Conservation (phyloP, 2,113 vertebrate genomes). For the Platichthys stellatus region DNA sequence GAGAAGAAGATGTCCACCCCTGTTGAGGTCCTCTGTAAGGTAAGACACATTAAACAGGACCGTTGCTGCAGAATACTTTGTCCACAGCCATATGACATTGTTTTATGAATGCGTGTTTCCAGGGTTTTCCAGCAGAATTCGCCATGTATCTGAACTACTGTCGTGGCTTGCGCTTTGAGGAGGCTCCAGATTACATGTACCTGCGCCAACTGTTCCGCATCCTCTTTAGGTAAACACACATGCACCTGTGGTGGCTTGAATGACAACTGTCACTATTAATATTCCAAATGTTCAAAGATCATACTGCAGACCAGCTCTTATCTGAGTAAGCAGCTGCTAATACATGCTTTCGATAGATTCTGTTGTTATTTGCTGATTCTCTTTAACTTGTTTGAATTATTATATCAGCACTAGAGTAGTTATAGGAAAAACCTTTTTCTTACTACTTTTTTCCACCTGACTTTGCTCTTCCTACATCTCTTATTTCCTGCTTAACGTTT, state of each 20-base stretch:
- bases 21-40: constrained; percentile 99
- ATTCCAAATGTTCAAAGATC: neutral
- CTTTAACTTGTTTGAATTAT: neutral
- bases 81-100: neutral
- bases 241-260: neutral
- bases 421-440: neutral
- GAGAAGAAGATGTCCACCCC: constrained; percentile 99
- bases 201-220: constrained; percentile 99
- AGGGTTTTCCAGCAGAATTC: constrained; percentile 99
- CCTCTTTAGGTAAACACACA: constrained; percentile 91
- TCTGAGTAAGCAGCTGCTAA: neutral
- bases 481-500: too few relatives aligned
- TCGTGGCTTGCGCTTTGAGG: constrained; percentile 98
- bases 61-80: neutral
- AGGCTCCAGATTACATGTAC: constrained; percentile 99
- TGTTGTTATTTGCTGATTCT: too few relatives aligned
- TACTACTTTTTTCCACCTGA: neutral
- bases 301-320: neutral
- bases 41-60: constrained; percentile 58
- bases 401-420: too few relatives aligned
- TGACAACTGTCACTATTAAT: neutral
- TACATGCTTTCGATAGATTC: neutral
- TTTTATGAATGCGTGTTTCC: constrained; percentile 13
- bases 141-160: constrained; percentile 99
- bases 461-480: neutral